Evolutionary conservation across 2,888 invertebrate genomes (phyloP), one percentile per base, ranked within the genome.

Genomic region (Galerucella calmariensis): DNA sequence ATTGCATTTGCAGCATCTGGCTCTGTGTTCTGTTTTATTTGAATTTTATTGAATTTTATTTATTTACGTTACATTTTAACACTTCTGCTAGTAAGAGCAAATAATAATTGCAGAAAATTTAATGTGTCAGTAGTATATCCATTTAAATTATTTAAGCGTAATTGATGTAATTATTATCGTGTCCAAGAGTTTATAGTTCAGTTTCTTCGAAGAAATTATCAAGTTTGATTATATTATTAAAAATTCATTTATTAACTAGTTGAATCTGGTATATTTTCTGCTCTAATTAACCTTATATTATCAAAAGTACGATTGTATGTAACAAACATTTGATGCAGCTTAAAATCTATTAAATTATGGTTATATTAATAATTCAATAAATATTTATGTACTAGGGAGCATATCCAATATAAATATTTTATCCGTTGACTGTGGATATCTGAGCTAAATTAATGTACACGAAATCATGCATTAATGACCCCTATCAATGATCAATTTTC

Each of bases 161-260:
- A 53, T 63, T 70, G 8, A 41, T 51, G 27, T 62, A 63, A 70
- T 44, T 27, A 6, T 53, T 51, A 46, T 63, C 46, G 35, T 56
- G 73, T 68, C 73, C 63, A 65, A 73, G 35, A 53, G 73, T 73
- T 73, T 63, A 65, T 53, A 69, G 69, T 73, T 35, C 63, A 63
- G 14, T 20, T 46, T 53, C 20, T 67, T 48, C 8, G 11, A 69
- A 46, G 6, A 48, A 69, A 61, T 44, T 48, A 69, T 27, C 51
- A 67, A 51, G 24, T 61, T 20, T 16, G 16, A 59, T 46, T 61
- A 63, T 48, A 48, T 12, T 62, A 61, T 46, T 63, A 63, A 63
- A 69, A 35, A 44, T 62, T 35, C 24, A 24, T 62, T 69, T 61
- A 24, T 56, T 46, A 73, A 69, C 69, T 58, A 51, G 73, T 69